Percentiles rank a stretch among this genome's conserved stretches.
Conservation (phyloP, 37 sponge, comb jelly and placozoan genomes). For the Theonella swinhoei region DNA sequence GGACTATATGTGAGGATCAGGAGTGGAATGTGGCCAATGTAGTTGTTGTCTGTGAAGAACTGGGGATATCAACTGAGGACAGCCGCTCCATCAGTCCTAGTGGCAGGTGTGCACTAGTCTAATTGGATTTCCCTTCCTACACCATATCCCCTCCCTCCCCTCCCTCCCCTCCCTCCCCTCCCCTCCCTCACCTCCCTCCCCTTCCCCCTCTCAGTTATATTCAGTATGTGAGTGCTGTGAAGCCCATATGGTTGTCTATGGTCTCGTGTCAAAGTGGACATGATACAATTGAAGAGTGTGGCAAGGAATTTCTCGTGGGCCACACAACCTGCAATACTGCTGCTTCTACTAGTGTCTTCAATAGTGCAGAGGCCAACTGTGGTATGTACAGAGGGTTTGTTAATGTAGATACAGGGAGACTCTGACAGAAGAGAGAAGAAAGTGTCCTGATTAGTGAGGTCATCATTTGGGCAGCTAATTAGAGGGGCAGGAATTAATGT, state of each 20-base stretch:
- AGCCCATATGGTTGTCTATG: slow-evolving; percentile 27
- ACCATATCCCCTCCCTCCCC: not conserved
- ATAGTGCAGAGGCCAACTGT: slow-evolving; percentile 21
- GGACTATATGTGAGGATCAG: slow-evolving; percentile 16
- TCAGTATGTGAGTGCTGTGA: slow-evolving; percentile 16
- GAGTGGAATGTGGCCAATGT: not conserved
- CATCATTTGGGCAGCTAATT: too few relatives aligned
- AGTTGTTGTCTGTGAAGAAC: slow-evolving; percentile 6
- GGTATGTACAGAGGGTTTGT: slow-evolving; percentile 13
- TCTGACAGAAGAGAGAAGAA: not conserved
- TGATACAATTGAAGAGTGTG: slow-evolving; percentile 20
- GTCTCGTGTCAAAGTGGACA: not conserved
- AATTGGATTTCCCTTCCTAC: not conserved
- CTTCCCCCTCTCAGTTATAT: not conserved
- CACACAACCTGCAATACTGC: not conserved
- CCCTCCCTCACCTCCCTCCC: not conserved
- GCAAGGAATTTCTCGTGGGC: not conserved
- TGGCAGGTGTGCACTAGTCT: not conserved
- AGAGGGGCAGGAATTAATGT: too few relatives aligned
- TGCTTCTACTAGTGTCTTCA: not conserved
- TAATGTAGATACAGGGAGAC: too few relatives aligned
- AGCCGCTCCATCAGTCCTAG: not conserved
- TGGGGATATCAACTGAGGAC: not conserved
- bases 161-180: not conserved
- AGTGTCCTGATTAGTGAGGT: too few relatives aligned